Evolutionary conservation across 2,113 vertebrate genomes (phyloP).

Genomic region (Rutilus rutilus): DNA sequence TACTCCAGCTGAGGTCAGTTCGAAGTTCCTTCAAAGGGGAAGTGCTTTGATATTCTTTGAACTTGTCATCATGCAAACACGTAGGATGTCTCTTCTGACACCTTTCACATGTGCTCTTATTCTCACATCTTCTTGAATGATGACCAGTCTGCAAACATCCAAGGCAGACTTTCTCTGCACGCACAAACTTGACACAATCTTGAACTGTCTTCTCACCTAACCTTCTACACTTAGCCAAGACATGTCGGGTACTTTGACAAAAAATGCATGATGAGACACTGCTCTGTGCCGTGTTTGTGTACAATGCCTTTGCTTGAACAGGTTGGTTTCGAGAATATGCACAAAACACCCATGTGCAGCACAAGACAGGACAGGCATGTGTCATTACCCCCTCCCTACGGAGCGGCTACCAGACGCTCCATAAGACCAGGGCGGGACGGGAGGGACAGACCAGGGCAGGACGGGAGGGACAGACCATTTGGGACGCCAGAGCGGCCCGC

Average conservation of each 20-base stretch:
- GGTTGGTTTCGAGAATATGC: constrained; percentile 25
- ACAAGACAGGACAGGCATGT: too few species aligned
- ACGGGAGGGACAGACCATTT: too few species aligned
- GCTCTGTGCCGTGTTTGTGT: constrained; percentile 33
- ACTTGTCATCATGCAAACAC: constrained; percentile 43
- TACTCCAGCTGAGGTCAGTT: constrained; percentile 49
- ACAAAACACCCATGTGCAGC: too few species aligned
- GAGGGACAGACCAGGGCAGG: too few species aligned
- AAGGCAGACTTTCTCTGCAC: constrained; percentile 45
- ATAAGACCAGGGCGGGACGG: too few species aligned
- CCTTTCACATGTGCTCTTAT: constrained; percentile 38
- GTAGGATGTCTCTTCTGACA: constrained; percentile 46
- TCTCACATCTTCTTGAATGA: constrained; percentile 32
- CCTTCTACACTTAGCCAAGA: constrained; percentile 24
- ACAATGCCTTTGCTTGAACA: constrained; percentile 38
- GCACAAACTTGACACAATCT: constrained; percentile 47
- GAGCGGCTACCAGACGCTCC: too few species aligned
- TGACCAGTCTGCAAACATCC: constrained; percentile 43
- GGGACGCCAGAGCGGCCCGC: too few species aligned
- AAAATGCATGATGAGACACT: constrained; percentile 24
- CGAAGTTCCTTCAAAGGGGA: too few species aligned
- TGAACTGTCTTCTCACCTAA: constrained; percentile 34
- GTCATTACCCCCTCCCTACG: too few species aligned
- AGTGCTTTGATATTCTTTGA: constrained; percentile 1
- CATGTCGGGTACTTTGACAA: constrained; percentile 38